phyloP scores from a whole-genome alignment of 2,888 invertebrate species.

The Dorcus parallelipipedus region DNA sequence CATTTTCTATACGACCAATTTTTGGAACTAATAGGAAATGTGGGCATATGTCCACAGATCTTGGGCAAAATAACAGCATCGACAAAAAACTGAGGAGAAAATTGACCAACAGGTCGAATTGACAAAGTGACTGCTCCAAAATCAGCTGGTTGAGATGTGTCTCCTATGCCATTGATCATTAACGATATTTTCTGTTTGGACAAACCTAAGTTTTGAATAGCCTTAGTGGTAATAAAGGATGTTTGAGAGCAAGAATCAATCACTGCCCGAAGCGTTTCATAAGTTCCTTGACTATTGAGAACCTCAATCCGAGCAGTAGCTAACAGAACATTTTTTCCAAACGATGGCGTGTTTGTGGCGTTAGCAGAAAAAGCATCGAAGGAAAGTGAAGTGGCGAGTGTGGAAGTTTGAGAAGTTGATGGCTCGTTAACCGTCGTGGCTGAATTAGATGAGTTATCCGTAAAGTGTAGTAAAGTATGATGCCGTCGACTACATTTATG shows the following conservation, averaged over 20 bases:
- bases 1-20: background rate
- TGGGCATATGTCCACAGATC: background rate
- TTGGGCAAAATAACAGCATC: background rate
- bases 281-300: background rate
- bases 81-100: background rate
- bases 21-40: background rate
- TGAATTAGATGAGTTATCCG: background rate
- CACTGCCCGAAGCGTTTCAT: background rate
- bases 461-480: background rate
- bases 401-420: background rate
- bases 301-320: background rate
- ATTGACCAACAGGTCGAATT: background rate
- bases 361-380: background rate
- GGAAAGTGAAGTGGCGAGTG: background rate
- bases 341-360: background rate
- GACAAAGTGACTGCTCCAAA: background rate
- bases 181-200: background rate
- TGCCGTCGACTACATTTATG: background rate
- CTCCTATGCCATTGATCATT: background rate
- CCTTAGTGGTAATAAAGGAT: background rate
- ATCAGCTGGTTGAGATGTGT: background rate
- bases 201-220: background rate
- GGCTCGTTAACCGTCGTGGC: background rate
- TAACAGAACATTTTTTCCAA: background rate
- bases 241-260: background rate